Percentiles rank a stretch among this genome's conserved stretches.
Conservation (phyloP, 2,113 vertebrate genomes). For the Ceyx cyanopectus region DNA sequence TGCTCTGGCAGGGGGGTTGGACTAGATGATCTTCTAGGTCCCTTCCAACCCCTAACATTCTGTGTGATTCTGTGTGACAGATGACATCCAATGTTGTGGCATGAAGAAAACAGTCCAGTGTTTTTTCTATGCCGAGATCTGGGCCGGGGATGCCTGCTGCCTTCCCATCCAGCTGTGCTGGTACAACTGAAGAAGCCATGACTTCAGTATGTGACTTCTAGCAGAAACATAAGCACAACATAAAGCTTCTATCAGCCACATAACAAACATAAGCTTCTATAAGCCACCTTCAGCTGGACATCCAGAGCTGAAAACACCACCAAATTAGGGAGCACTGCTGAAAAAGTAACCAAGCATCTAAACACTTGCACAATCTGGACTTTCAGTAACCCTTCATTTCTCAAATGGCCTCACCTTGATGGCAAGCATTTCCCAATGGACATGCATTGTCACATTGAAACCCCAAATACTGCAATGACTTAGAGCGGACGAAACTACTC, state of each 20-base stretch:
- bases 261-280: neutral
- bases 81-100: neutral
- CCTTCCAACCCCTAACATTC: too few species aligned
- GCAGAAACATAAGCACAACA: neutral
- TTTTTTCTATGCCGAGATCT: neutral
- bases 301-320: neutral
- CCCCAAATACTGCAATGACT: neutral
- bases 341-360: neutral
- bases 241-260: neutral
- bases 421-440: neutral
- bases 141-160: neutral
- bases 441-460: neutral
- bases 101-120: neutral
- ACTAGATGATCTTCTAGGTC: too few species aligned
- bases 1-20: too few species aligned
- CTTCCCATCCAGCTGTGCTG: neutral
- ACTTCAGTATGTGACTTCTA: neutral
- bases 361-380: conserved; percentile 28
- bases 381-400: neutral
- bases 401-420: conserved; percentile 7
- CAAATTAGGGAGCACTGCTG: neutral
- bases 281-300: neutral
- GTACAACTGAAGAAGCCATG: neutral
- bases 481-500: neutral
- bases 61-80: neutral